phyloP scores from a whole-genome alignment of 2,113 vertebrate genomes.

The Chroicocephalus ridibundus region DNA sequence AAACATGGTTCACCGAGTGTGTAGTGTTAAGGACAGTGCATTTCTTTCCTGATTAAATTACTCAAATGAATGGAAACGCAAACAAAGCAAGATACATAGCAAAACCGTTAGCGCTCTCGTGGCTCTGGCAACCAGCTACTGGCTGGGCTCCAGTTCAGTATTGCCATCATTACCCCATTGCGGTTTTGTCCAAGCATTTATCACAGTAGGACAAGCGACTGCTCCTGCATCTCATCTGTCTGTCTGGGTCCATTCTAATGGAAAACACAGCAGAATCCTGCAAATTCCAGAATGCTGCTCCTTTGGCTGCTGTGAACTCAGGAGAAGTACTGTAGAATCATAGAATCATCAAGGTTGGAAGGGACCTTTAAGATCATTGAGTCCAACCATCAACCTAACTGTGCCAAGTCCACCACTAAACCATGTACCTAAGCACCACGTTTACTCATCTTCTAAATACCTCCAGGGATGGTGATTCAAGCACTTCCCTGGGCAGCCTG shows the following conservation, averaged over 20 bases:
- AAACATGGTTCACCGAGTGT: fast-evolving
- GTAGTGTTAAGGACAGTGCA: fast-evolving
- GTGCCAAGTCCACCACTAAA: neutral
- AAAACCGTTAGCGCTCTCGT: neutral
- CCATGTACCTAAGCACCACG: neutral
- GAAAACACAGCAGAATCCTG: neutral
- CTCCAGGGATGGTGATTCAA: neutral
- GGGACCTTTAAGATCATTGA: neutral
- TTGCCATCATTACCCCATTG: neutral
- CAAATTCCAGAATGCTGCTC: neutral
- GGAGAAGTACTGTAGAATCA: neutral
- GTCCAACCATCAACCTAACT: neutral
- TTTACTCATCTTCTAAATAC: neutral
- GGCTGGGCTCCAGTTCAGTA: neutral
- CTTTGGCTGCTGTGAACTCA: neutral
- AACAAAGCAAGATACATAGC: neutral
- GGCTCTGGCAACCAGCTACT: neutral
- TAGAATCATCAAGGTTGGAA: neutral
- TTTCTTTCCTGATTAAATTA: neutral
- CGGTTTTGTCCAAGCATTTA: neutral
- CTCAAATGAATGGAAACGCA: neutral
- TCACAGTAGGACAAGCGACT: neutral
- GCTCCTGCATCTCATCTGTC: neutral
- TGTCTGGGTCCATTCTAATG: neutral
- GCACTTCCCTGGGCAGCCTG: neutral